phyloP scores from a whole-genome alignment of 2,113 vertebrate genomes.

The Cricetomys ansorgei region DNA sequence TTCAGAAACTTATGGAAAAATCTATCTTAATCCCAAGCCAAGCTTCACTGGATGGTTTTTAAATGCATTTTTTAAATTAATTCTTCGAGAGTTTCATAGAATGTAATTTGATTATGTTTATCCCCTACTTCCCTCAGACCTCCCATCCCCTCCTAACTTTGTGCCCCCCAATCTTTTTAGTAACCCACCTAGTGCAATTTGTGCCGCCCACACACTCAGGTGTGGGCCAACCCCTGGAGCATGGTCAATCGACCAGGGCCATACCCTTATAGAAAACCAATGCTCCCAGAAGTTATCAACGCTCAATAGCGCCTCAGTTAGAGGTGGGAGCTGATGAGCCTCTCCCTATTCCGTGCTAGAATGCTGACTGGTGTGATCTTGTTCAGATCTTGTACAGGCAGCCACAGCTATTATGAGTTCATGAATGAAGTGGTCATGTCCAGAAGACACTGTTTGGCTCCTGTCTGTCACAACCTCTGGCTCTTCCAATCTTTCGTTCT shows the following conservation, averaged over 20 bases:
- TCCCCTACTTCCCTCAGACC: background rate
- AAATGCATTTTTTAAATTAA: background rate
- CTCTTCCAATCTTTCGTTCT: background rate
- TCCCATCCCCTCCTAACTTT: background rate
- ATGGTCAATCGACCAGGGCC: background rate
- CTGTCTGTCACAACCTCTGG: no score
- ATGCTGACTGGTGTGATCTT: background rate
- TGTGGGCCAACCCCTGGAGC: background rate
- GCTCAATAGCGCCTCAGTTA: background rate
- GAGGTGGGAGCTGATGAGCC: background rate
- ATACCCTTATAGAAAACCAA: background rate
- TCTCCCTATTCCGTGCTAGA: background rate
- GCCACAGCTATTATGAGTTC: background rate
- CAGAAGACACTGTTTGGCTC: background rate
- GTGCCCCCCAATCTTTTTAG: background rate
- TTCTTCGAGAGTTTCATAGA: background rate
- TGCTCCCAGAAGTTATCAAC: background rate
- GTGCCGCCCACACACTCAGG: background rate
- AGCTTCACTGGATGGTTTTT: background rate
- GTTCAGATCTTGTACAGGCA: background rate
- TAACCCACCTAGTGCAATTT: background rate
- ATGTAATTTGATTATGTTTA: background rate
- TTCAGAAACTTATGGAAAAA: background rate
- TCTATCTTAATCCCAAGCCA: no score
- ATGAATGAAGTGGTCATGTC: background rate